These are phyloP conservation scores for Bombyx huttoni DNA, from an alignment of 2,888 invertebrate genomes.

Conservation along the genomic window DNA sequence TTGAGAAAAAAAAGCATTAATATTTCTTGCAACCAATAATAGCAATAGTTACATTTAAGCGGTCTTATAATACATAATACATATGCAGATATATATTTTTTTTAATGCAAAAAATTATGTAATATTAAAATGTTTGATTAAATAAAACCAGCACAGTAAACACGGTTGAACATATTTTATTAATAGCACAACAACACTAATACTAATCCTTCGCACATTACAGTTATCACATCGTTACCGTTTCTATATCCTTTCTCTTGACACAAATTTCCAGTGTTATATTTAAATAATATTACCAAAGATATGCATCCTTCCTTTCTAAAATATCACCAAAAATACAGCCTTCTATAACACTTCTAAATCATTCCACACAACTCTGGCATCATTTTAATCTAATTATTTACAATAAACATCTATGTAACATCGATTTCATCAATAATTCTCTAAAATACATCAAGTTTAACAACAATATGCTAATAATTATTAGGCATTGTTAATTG, in stretches of 20 bases:
- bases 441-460: conserved; percentile 69
- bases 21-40: too few species aligned
- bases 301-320: conserved; percentile 57
- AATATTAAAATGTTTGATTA: conserved; percentile 2
- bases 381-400: conserved; percentile 49
- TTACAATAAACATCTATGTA: conserved; percentile 71
- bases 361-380: conserved; percentile 48
- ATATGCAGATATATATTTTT: not conserved
- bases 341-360: conserved; percentile 63
- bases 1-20: too few species aligned
- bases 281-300: conserved; percentile 51
- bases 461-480: conserved; percentile 54
- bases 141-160: conserved; percentile 27
- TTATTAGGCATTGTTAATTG: conserved; percentile 53
- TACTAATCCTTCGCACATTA: conserved; percentile 40
- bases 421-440: conserved; percentile 71
- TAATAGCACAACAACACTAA: conserved; percentile 72
- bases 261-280: conserved; percentile 12
- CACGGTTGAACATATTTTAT: conserved; percentile 68
- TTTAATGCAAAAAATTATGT: not conserved
- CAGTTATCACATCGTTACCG: conserved; percentile 62
- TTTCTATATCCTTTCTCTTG: conserved; percentile 26
- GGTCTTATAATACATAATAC: not conserved
- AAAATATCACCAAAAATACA: conserved; percentile 73
- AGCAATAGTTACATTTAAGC: too few species aligned